Evolutionary conservation across 92 coral and sea anemone genomes (phyloP), one percentile per base, ranked within the genome.

Genomic region (Porites cylindrica): DNA sequence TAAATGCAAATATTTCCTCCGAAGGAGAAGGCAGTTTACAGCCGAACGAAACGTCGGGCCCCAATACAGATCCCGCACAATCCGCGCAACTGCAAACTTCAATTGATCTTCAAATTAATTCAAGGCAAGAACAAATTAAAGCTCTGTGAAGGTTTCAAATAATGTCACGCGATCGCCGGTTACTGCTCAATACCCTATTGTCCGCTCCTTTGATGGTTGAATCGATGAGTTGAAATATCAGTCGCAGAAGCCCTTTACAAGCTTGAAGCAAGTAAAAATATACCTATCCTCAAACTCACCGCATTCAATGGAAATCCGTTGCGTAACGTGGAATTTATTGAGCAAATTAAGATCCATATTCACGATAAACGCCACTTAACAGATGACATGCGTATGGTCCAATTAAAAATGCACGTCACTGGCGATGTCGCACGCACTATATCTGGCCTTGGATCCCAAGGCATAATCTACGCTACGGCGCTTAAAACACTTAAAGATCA

Each of bases 401-500:
- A 91, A 51, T 83, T 91, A 17, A 81, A 62, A 78, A 87, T 87
- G 89, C 91, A 91, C 21, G 77, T 90, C 16, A 60, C 52, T 4
- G 93, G 88, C 60, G 82, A 86, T 18, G 91, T 91, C 1, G 65
- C 76, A 51, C 65, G 89, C 68, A 38, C 77, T 13, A 82, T 91
- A 65, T 81, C 82, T 21, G 88, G 91, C 66, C 82, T 91, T 19
- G 94, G 94, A 10, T 87, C n/a, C 1, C 71, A 87, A 43, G 91
- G 91, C 2, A 51, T 76, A 2, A 91, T 91, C 89, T 83, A 88
- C 51, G 86, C 85, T 8, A 88, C 94, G 1, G 89, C 89, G 3
- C 72, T 88, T 50, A 91, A 82, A 69, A 77, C 85, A 13, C 76
- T 87, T 17, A 91, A 86, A 74, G 91, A 91, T 59, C 85, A 91